Evolutionary conservation across 2,797 vertebrate genomes (phyloP).

Genomic region (Champsocephalus esox): DNA sequence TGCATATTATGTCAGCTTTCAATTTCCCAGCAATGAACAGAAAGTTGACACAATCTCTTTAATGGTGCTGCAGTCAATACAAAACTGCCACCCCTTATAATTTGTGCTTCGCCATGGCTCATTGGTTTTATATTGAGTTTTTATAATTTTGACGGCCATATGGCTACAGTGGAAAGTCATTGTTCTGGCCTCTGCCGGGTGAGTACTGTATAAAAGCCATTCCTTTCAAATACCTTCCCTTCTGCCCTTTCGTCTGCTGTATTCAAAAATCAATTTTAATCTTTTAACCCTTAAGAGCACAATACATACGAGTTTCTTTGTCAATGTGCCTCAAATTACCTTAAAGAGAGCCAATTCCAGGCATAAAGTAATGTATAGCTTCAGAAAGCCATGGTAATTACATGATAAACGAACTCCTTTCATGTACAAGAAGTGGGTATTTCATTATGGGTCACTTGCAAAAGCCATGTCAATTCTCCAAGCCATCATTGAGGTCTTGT

Average conservation of each 20-base stretch:
- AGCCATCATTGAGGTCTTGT: not conserved
- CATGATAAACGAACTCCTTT: not conserved
- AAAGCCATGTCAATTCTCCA: not conserved
- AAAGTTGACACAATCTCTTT: constrained; percentile 58
- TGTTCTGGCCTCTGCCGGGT: constrained; percentile 37
- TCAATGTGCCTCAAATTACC: constrained; percentile 11
- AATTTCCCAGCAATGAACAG: constrained; percentile 48
- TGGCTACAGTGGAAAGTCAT: constrained; percentile 39
- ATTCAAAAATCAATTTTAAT: constrained; percentile 16
- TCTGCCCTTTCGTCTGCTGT: constrained; percentile 8
- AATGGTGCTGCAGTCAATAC: constrained; percentile 60
- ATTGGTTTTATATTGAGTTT: constrained; percentile 67
- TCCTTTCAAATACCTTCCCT: constrained; percentile 20
- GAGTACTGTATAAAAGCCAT: constrained; percentile 8
- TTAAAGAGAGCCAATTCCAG: not conserved
- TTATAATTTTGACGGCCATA: constrained; percentile 53
- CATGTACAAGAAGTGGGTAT: not conserved
- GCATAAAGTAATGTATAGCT: not conserved
- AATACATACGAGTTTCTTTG: not conserved
- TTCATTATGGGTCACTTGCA: not conserved
- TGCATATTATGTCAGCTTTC: constrained; percentile 42
- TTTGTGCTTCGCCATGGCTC: constrained; percentile 54
- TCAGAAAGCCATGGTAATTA: not conserved
- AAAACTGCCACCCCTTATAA: constrained; percentile 49
- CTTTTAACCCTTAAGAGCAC: not conserved